Evolutionary conservation across 2,113 vertebrate species (phyloP).

Genomic region (Apus apus): DNA sequence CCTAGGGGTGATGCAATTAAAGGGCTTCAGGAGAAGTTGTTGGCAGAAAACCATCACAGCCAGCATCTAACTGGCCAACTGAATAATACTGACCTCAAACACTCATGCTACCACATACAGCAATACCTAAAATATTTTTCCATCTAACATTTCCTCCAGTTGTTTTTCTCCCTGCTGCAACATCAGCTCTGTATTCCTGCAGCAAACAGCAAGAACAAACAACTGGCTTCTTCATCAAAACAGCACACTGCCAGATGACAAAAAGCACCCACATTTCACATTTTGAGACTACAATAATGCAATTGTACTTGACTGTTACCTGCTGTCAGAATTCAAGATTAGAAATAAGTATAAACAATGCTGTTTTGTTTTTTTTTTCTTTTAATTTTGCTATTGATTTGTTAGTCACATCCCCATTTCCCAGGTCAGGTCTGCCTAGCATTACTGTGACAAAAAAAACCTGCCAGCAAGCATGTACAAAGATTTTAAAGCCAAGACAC

Average conservation of each 20-base stretch:
- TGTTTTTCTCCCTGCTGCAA: background rate
- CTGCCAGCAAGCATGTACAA: slow-evolving; percentile 10
- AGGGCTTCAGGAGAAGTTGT: background rate
- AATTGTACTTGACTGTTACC: background rate
- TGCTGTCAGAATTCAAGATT: background rate
- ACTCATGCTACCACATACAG: background rate
- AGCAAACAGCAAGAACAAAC: slow-evolving; percentile 1
- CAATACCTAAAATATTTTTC: background rate
- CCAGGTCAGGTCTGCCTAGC: background rate
- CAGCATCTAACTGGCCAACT: background rate
- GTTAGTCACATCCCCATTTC: background rate
- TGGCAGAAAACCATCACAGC: background rate
- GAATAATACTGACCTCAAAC: background rate
- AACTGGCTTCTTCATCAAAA: background rate
- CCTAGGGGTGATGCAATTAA: background rate
- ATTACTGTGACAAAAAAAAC: background rate
- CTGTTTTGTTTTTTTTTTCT: background rate
- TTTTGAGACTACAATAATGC: background rate
- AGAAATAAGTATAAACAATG: background rate
- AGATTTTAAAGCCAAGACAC: background rate
- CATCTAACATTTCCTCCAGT: background rate
- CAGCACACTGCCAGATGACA: background rate
- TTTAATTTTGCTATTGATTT: background rate
- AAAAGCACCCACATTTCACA: background rate
- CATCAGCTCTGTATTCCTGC: background rate